A percentile compares a stretch with the other conserved stretches of the same genome.
Conservation (phyloP, 2,888 invertebrate genomes). For the Cepaea hortensis region DNA sequence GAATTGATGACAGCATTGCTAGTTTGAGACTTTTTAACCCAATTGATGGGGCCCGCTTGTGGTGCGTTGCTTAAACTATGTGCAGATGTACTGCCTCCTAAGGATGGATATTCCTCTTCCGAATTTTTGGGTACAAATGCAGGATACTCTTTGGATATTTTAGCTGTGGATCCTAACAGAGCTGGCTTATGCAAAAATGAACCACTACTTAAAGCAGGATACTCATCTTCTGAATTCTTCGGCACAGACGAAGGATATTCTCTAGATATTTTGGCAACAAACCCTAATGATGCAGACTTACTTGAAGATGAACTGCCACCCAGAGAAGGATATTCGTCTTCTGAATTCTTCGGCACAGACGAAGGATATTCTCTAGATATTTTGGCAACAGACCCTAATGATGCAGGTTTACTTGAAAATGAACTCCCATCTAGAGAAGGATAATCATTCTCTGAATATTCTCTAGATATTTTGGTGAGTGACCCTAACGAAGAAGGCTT, state of each 20-base stretch:
- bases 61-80: conserved; percentile 31
- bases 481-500: no score
- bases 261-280: conserved; percentile 5
- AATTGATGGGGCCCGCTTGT: background rate
- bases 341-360: conserved; percentile 24
- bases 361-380: conserved; percentile 11
- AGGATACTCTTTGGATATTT: conserved; percentile 17
- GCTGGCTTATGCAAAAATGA: conserved; percentile 23
- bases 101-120: conserved; percentile 57
- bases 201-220: conserved; percentile 41
- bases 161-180: conserved; percentile 22
- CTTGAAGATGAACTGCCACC: conserved; percentile 2
- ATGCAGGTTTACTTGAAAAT: background rate
- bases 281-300: conserved; percentile 37
- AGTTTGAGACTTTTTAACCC: conserved; percentile 30
- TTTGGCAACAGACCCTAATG: no score
- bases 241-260: conserved; percentile 26
- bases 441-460: conserved; percentile 28
- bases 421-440: conserved; percentile 21
- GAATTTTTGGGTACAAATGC: conserved; percentile 30
- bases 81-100: conserved; percentile 14
- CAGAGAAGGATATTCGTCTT: conserved; percentile 58
- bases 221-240: conserved; percentile 56
- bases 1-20: background rate
- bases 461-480: no score